Base-by-base conservation (phyloP, 2,888 invertebrate species). In the Dynastes tityus region DNA sequence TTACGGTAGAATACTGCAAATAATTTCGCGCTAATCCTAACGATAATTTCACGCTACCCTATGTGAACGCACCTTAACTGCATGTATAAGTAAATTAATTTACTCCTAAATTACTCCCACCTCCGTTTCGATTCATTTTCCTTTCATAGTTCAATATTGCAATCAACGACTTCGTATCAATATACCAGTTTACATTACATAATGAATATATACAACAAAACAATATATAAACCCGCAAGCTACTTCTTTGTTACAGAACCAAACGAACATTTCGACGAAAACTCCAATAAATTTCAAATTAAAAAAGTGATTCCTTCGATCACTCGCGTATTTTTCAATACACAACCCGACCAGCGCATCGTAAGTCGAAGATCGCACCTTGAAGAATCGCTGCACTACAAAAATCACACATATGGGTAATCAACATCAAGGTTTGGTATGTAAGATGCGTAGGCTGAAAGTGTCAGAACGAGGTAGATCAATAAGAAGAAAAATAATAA, bases 401-500 rank as follows among this genome's bases (percentile, higher is more conserved):
- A 73, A 73, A 73, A 61, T 73, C 73, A 73, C 73, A 73, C 73
- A 73, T 73, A 73, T 73, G 73, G 73, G 58, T 58, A 40, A 58
- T 73, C 73, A 16, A 40, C 65, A 58, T 40, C 58, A 61, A 73
- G 73, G 73, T 61, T 73, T 73, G 73, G 71, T 73, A 73, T 73
- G 73, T 61, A 73, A 58, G 58, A 61, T 61, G 73, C 73, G 73
- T 73, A 73, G 73, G 73, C 61, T 58, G 73, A 61, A 73, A 73
- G 73, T 73, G 73, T 73, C 73, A 73, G 73, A 73, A 73, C 73
- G 73, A 73, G 73, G 73, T 73, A 73, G 73, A 73, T 73, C 73
- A 73, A 73, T 73, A 73, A 73, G 73, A 73, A 61, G 61, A 73
- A 61, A 73, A 73, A 73, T 73, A 73, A 73, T 73, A 58, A 58